Evolutionary conservation across 2,113 vertebrate species (phyloP).

Genomic region (Ovibos moschatus): DNA sequence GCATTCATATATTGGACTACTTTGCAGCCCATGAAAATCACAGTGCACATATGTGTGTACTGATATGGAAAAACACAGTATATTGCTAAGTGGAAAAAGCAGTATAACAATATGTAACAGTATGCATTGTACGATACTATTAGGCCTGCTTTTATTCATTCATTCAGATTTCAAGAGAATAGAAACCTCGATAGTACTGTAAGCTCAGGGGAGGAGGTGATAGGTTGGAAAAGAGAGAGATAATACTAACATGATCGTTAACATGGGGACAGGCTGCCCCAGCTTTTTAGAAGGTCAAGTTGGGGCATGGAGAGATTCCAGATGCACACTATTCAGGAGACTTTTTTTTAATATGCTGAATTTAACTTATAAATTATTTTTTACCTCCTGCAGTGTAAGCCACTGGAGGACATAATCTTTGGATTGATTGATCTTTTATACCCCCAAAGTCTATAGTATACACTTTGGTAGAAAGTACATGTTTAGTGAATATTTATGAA

Average conservation of each 20-base stretch:
- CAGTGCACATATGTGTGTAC: background rate
- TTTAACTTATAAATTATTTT: background rate
- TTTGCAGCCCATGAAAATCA: background rate
- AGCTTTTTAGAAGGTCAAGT: background rate
- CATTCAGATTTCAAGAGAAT: background rate
- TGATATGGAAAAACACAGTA: background rate
- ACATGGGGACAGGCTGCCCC: background rate
- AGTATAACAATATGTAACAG: background rate
- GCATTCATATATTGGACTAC: background rate
- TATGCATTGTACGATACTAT: background rate
- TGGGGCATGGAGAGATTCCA: background rate
- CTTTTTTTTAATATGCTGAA: background rate
- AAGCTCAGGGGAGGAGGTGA: background rate
- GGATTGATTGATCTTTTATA: background rate
- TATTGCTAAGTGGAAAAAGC: background rate
- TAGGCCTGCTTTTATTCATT: background rate
- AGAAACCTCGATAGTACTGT: background rate
- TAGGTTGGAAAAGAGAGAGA: background rate
- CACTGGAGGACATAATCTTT: background rate
- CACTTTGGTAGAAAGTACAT: background rate
- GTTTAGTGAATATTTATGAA: slow-evolving; percentile 6
- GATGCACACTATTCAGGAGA: background rate
- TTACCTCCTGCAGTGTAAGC: background rate
- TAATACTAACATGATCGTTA: background rate
- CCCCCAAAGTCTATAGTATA: background rate